Evolutionary conservation across 2,888 invertebrate species (phyloP).

Genomic region (Arenicola marina): DNA sequence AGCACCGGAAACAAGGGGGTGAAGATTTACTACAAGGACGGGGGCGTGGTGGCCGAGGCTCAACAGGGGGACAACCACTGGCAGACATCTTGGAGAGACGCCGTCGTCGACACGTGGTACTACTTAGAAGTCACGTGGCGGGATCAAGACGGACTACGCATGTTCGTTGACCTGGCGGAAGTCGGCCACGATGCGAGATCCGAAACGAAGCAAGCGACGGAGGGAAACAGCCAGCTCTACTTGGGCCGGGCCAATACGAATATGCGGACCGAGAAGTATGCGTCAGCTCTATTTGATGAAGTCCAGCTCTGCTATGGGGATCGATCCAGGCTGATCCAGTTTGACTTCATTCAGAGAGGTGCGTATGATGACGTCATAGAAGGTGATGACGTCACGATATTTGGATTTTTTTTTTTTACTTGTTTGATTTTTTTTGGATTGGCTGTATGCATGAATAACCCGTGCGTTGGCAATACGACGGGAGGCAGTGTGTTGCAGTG

Average conservation of each 20-base stretch:
- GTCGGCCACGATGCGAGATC: slow-evolving; percentile 30
- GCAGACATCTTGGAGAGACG: slow-evolving; percentile 27
- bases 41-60: slow-evolving; percentile 39
- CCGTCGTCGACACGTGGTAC: slow-evolving; percentile 46
- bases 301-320: slow-evolving; percentile 32
- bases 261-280: slow-evolving; percentile 7
- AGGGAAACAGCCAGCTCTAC: slow-evolving; percentile 32
- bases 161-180: slow-evolving; percentile 45
- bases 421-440: too few relatives aligned
- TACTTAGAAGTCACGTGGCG: slow-evolving; percentile 56
- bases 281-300: slow-evolving; percentile 18
- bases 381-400: too few relatives aligned
- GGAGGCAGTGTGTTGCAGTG: too few relatives aligned
- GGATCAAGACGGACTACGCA: slow-evolving; percentile 35
- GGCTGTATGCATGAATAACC: too few relatives aligned
- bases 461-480: too few relatives aligned
- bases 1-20: slow-evolving; percentile 44
- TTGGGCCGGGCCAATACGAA: slow-evolving; percentile 40
- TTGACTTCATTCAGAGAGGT: slow-evolving; percentile 34
- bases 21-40: slow-evolving; percentile 39
- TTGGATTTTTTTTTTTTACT: too few relatives aligned
- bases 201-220: neutral
- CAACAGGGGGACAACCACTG: slow-evolving; percentile 36
- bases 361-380: slow-evolving; percentile 8
- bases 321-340: slow-evolving; percentile 33